Evolutionary conservation across 2,888 invertebrate genomes (phyloP).

Genomic region (Seira sanloemensis): DNA sequence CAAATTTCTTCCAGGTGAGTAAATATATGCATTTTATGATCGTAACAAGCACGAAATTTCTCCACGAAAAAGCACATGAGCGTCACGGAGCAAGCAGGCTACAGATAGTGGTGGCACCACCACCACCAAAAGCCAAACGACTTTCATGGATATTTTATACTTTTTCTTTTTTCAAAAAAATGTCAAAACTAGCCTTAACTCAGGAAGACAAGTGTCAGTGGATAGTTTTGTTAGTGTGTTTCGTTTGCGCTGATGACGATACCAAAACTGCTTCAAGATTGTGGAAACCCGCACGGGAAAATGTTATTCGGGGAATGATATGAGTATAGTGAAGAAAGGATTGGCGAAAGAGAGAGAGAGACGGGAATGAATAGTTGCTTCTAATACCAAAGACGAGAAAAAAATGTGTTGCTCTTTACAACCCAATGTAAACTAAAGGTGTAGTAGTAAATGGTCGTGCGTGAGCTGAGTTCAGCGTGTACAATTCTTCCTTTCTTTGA

Average conservation of each 20-base stretch:
- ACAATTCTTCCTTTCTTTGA: not conserved
- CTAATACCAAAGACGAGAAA: too few relatives aligned
- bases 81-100: too few relatives aligned
- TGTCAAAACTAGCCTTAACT: not conserved
- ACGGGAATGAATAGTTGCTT: too few relatives aligned
- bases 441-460: conserved; percentile 13
- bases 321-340: not conserved
- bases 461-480: conserved; percentile 19
- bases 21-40: not conserved
- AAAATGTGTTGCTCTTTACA: not conserved
- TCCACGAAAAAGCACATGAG: not conserved
- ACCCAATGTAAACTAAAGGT: not conserved
- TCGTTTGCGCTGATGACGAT: not conserved
- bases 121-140: not conserved
- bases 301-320: conserved; percentile 4
- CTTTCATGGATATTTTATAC: not conserved
- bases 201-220: not conserved
- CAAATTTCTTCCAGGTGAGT: conserved; percentile 1
- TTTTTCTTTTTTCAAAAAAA: not conserved
- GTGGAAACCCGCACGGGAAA: not conserved
- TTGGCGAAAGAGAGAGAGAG: not conserved
- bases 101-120: not conserved
- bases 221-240: not conserved
- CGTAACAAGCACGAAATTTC: not conserved
- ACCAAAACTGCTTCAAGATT: not conserved